Evolutionary conservation across 1,140 invertebrate species (phyloP).

Genomic region (Oreohelix idahoensis): DNA sequence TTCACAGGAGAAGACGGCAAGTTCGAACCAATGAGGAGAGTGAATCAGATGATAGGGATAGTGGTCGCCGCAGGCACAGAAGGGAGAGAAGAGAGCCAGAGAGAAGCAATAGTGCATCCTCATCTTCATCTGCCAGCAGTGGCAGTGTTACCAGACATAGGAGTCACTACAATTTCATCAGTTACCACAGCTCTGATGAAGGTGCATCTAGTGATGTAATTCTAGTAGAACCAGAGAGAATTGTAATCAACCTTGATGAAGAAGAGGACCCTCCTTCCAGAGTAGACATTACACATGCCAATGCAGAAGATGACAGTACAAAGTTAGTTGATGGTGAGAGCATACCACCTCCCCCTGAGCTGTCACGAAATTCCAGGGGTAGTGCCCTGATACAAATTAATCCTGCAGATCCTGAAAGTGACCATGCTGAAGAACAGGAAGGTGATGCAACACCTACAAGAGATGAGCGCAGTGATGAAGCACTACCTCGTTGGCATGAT

Average conservation of each 20-base stretch:
- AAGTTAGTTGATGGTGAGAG: conserved; percentile 33
- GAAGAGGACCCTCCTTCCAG: conserved; percentile 40
- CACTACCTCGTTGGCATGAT: not conserved
- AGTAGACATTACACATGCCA: conserved; percentile 39
- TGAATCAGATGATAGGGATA: conserved; percentile 29
- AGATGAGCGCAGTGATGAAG: conserved; percentile 32
- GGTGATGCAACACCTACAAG: conserved; percentile 40
- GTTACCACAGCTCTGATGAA: conserved; percentile 22
- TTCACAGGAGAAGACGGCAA: not conserved
- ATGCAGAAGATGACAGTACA: conserved; percentile 36
- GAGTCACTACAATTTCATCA: not conserved
- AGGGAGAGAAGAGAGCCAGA: conserved; percentile 22
- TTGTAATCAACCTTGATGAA: conserved; percentile 40
- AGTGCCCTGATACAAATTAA: conserved; percentile 39
- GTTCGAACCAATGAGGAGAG: conserved; percentile 1
- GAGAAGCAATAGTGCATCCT: conserved; percentile 8
- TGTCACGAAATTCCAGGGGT: conserved; percentile 7
- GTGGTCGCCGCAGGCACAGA: not conserved
- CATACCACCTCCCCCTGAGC: conserved; percentile 32
- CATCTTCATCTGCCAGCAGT: conserved; percentile 27
- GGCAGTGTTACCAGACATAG: not conserved
- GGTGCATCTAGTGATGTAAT: conserved; percentile 38
- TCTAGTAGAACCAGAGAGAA: conserved; percentile 36
- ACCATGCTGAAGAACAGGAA: conserved; percentile 5
- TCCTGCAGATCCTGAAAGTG: conserved; percentile 6